Evolutionary conservation across 2,113 vertebrate genomes (phyloP).

Genomic region (Cephalopterus ornatus): DNA sequence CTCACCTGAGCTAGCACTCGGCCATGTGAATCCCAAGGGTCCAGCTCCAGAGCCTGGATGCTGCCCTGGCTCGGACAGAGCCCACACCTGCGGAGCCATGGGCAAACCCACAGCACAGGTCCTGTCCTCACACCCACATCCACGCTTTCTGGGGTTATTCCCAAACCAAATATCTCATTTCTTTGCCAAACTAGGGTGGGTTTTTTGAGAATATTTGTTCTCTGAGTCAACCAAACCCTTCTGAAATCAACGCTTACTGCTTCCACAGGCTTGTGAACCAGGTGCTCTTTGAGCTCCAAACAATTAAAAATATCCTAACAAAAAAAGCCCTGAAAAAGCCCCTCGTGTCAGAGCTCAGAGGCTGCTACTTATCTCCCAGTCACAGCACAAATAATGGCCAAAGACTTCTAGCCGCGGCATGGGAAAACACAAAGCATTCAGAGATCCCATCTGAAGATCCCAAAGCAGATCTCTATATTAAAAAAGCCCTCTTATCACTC

Average conservation of each 20-base stretch:
- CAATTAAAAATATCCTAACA: not conserved
- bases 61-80: not conserved
- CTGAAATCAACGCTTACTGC: not conserved
- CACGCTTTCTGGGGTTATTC: not conserved
- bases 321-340: not conserved
- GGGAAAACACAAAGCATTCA: not conserved
- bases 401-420: not conserved
- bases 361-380: not conserved
- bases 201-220: not conserved
- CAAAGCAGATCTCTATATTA: not conserved
- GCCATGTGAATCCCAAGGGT: not conserved
- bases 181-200: not conserved
- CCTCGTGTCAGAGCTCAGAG: not conserved
- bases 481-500: not conserved
- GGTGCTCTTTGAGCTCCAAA: not conserved
- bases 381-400: not conserved
- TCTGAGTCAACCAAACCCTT: not conserved
- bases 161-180: not conserved
- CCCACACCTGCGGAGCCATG: not conserved
- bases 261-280: not conserved
- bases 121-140: not conserved
- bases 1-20: rapidly evolving
- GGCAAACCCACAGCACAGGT: not conserved
- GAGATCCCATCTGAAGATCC: not conserved
- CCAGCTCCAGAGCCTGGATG: not conserved